Percentiles rank a stretch among this genome's conserved stretches.
These are phyloP conservation scores for Lasaia peninsularis DNA, from an alignment of 1,140 invertebrate species.

Conservation along the genomic window DNA sequence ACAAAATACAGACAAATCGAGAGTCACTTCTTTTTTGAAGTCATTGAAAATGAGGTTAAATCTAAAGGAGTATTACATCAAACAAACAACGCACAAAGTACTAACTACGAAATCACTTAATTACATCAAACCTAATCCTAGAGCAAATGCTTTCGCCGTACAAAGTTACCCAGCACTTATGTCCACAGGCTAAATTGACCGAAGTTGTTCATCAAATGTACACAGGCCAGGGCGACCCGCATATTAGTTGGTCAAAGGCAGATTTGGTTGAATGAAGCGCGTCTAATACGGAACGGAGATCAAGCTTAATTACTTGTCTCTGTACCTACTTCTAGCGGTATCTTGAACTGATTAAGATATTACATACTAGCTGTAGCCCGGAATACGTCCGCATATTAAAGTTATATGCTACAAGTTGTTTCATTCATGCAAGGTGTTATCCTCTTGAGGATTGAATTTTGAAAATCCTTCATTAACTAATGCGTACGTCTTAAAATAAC, in stretches of 20 bases:
- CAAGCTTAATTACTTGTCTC: background rate
- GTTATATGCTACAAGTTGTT: too few relatives aligned
- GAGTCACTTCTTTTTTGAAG: background rate
- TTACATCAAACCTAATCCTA: constrained; percentile 1
- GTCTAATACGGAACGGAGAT: background rate
- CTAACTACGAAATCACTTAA: constrained; percentile 6
- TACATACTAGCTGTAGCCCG: too few relatives aligned
- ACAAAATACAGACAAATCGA: too few relatives aligned
- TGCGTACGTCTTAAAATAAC: too few relatives aligned
- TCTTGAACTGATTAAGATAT: constrained; percentile 7
- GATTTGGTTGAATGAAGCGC: constrained; percentile 12
- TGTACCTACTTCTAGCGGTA: background rate
- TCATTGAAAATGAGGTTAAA: background rate
- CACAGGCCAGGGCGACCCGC: constrained; percentile 14
- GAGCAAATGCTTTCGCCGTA: background rate
- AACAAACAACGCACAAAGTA: background rate
- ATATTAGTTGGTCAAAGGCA: constrained; percentile 16
- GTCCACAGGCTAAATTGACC: constrained; percentile 6
- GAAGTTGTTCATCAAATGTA: constrained; percentile 17
- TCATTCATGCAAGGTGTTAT: too few relatives aligned
- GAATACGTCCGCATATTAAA: too few relatives aligned
- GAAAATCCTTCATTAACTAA: too few relatives aligned
- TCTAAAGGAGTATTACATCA: background rate
- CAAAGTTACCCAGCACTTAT: constrained; percentile 8
- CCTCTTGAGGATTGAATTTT: too few relatives aligned